Base-by-base conservation (phyloP, 1,140 invertebrate species). In the Thaumatotibia leucotreta region DNA sequence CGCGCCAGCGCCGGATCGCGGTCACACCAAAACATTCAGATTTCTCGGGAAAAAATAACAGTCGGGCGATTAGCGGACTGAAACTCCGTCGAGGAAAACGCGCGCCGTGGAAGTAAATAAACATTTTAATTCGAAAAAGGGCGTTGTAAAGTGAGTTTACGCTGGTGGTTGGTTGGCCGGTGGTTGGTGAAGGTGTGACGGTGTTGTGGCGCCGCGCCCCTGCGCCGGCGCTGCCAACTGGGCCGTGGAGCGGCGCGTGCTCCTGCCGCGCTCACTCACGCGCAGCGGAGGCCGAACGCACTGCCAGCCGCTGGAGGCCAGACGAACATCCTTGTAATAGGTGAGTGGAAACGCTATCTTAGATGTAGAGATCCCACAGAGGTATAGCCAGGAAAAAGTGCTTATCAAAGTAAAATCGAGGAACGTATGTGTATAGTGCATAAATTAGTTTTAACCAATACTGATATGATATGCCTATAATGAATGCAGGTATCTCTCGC, bases 1-100 rank as follows among this genome's bases (percentile, higher is more conserved):
- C 14, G 35, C 72, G 84, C 84, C 83, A 85, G 24, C 32, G 23
- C 68, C 69, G 76, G 69, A 83, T 76, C 78, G 80, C 83, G 77
- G 80, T 79, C 84, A 79, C 75, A 82, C 72, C 79, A 81, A 88
- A 86, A 88, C 85, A 85, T 73, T 75, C 71, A 52, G 74, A 78
- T 80, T 85, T 86, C 79, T 77, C 72, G 77, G 76, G 77, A 84
- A 85, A 84, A 84, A 83, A 79, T 79, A 80, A 72, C 64, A 65
- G 64, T 52, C 65, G 61, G 24, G 61, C 68, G 69, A 72, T 64
- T 61, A 27, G 32, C 54, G 35, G 39, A n/a, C n/a, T n/a, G n/a
- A n/a, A n/a, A n/a, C n/a, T n/a, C n/a, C n/a, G n/a, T n/a, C n/a
- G n/a, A n/a, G n/a, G n/a, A n/a, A n/a, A n/a, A n/a, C n/a, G n/a